Percentiles rank a stretch among this genome's conserved stretches.
These are phyloP conservation scores for Mesochorus sp. DNA, from an alignment of 2,888 invertebrate genomes.

Conservation along the genomic window DNA sequence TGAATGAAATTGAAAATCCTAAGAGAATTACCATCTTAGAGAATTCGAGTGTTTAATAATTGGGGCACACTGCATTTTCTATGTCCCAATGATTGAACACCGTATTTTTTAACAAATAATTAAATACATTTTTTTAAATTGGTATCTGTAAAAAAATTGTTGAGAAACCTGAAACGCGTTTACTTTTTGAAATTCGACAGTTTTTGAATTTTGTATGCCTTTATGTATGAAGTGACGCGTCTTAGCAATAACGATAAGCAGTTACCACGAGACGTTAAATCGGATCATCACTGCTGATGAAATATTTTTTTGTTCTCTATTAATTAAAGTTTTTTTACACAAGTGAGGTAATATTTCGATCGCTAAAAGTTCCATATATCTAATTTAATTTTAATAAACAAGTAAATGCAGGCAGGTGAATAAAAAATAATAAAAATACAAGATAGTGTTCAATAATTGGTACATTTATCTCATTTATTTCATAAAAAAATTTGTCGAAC, in stretches of 20 bases:
- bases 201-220: not conserved
- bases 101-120: conserved; percentile 10
- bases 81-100: too few relatives aligned
- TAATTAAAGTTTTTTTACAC: not conserved
- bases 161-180: conserved; percentile 11
- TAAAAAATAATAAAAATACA: too few relatives aligned
- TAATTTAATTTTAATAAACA: not conserved
- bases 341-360: not conserved
- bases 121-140: not conserved
- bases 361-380: not conserved
- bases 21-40: too few relatives aligned
- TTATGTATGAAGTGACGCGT: conserved; percentile 14
- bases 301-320: not conserved
- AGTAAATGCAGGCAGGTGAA: not conserved
- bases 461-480: not conserved
- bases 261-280: not conserved
- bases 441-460: not conserved
- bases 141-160: not conserved
- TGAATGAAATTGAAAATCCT: too few relatives aligned
- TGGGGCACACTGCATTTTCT: too few relatives aligned
- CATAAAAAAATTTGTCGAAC: not conserved
- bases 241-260: conserved; percentile 19
- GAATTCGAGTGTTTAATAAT: too few relatives aligned
- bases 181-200: not conserved
- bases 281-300: not conserved